These are phyloP conservation scores for Caloenas nicobarica DNA, from an alignment of 2,113 vertebrate species.

Conservation along the genomic window DNA sequence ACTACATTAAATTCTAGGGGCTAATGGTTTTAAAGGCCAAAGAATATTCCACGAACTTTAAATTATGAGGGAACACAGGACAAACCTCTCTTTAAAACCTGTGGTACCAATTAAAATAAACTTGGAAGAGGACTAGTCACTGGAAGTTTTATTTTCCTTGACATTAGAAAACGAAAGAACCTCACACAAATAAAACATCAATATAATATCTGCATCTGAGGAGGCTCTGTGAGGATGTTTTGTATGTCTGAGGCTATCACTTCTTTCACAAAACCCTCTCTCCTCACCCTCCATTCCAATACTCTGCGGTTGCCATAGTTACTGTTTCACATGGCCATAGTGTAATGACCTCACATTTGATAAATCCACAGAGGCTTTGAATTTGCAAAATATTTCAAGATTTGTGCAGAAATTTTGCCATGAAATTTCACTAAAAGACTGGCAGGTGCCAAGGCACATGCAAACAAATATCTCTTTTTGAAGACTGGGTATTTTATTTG, in stretches of 20 bases:
- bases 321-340: neutral
- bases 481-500: neutral
- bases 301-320: slow-evolving; percentile 13
- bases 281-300: neutral
- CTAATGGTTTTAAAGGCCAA: neutral
- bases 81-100: neutral
- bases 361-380: neutral
- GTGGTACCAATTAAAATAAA: neutral
- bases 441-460: neutral
- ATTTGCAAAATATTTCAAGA: neutral
- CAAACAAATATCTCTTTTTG: neutral
- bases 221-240: neutral
- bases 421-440: neutral
- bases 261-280: neutral
- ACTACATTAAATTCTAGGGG: neutral
- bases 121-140: neutral
- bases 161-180: neutral
- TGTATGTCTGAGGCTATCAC: neutral
- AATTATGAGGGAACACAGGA: neutral
- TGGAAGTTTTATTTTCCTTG: neutral
- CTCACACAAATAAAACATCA: neutral
- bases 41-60: neutral
- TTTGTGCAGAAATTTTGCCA: neutral
- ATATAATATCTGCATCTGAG: neutral
- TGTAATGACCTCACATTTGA: neutral